Evolutionary conservation across 2,797 vertebrate genomes (phyloP).

Genomic region (Spinus olivaceus): DNA sequence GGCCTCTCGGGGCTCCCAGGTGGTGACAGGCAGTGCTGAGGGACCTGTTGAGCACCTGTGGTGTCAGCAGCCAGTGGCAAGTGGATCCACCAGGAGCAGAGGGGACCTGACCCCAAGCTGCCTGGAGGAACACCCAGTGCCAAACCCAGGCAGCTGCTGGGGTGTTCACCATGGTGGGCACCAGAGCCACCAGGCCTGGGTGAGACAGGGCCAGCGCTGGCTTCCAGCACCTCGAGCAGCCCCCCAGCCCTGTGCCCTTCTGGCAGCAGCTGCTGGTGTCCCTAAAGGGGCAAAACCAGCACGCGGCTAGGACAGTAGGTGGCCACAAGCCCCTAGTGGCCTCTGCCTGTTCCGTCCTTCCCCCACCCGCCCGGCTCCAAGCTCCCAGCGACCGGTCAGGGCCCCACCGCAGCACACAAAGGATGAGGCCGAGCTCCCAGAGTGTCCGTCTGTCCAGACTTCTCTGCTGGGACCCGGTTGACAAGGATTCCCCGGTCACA

Average conservation of each 20-base stretch:
- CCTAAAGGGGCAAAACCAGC: background rate
- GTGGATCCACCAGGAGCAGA: fast-evolving
- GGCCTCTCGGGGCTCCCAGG: background rate
- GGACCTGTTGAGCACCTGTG: background rate
- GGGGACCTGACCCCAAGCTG: background rate
- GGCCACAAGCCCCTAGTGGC: background rate
- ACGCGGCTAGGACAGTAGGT: background rate
- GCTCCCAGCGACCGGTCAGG: background rate
- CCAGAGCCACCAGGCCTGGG: background rate
- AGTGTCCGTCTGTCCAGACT: background rate
- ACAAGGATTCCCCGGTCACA: background rate
- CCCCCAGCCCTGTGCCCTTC: background rate
- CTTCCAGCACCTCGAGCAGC: background rate
- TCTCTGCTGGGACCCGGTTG: background rate
- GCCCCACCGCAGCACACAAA: slow-evolving; percentile 45
- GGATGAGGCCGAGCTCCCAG: background rate
- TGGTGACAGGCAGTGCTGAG: fast-evolving
- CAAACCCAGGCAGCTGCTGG: background rate
- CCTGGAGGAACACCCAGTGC: background rate
- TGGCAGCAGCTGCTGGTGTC: background rate
- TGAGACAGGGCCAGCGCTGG: background rate
- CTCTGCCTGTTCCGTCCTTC: background rate
- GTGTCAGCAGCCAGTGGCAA: fast-evolving
- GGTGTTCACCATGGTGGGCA: fast-evolving
- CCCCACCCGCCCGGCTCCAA: background rate